These are phyloP conservation scores for Morbakka virulenta DNA, from an alignment of 30 jellyfish, hydroid and myxozoan species.

Conservation along the genomic window DNA sequence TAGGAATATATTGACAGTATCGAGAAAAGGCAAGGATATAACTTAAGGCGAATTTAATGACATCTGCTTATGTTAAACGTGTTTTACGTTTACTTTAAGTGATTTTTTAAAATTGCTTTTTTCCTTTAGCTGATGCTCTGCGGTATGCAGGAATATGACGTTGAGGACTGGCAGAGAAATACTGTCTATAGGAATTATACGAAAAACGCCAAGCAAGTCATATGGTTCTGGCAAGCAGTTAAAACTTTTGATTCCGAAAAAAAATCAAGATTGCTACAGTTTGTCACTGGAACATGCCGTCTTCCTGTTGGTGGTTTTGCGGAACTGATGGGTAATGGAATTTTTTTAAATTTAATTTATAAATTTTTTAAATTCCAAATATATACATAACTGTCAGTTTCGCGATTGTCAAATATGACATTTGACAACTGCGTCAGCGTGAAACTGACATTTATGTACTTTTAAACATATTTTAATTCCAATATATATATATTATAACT, in stretches of 20 bases:
- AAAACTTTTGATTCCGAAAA: constrained; percentile 76
- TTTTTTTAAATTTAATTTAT: neutral
- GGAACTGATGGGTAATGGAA: constrained; percentile 83
- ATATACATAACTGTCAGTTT: neutral
- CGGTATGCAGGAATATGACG: constrained; percentile 99
- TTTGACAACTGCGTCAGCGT: too few species aligned
- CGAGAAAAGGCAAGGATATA: too few species aligned
- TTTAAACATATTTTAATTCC: too few species aligned
- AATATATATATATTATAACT: too few species aligned
- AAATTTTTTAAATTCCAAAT: neutral
- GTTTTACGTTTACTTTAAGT: too few species aligned
- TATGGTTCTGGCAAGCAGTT: constrained; percentile 99
- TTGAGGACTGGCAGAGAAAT: constrained; percentile 98
- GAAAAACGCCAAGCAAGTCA: constrained; percentile 81
- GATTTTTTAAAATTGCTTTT: neutral
- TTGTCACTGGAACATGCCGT: constrained; percentile 98
- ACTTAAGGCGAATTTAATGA: too few species aligned
- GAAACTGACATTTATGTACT: too few species aligned
- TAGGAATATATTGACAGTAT: too few species aligned
- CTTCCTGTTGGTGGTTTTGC: constrained; percentile 98
- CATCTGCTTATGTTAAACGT: too few species aligned
- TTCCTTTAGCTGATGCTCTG: constrained; percentile 78
- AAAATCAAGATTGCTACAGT: constrained; percentile 87
- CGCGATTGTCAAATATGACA: neutral
- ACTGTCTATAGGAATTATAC: constrained; percentile 91